Conservation (phyloP, 92 coral and sea anemone genomes). For the Meandrina meandrites region DNA sequence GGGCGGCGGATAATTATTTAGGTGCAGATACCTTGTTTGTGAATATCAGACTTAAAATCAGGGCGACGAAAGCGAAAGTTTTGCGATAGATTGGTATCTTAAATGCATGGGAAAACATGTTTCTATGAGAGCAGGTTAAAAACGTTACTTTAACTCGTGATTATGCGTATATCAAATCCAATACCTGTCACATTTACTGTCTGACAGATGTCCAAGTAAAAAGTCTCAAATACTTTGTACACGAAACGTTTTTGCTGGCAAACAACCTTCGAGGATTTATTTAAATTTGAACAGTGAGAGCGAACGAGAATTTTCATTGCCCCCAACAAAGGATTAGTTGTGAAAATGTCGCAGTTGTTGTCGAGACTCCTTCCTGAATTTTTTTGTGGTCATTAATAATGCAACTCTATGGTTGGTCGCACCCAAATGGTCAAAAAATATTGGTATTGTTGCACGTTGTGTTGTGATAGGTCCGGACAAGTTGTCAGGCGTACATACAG, state of each 20-base stretch:
- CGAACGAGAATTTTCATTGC: background rate
- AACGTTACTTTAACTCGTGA: slow-evolving; percentile 11
- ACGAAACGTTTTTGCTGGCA: background rate
- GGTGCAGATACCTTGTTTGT: background rate
- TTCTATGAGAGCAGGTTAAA: background rate
- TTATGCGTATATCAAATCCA: slow-evolving; percentile 15
- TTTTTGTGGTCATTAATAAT: slow-evolving; percentile 25
- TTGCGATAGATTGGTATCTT: background rate
- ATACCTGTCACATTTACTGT: slow-evolving; percentile 26
- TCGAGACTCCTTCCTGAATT: slow-evolving; percentile 20
- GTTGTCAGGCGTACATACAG: slow-evolving; percentile 54
- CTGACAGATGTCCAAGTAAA: background rate
- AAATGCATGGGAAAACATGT: background rate
- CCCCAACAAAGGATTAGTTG: background rate
- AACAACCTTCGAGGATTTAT: background rate
- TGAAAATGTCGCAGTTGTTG: slow-evolving; percentile 14
- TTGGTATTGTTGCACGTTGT: slow-evolving; percentile 25
- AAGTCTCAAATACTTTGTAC: background rate
- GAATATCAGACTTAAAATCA: background rate
- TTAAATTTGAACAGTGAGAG: background rate
- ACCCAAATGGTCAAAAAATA: slow-evolving; percentile 46
- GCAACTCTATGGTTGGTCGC: slow-evolving; percentile 37
- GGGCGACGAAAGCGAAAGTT: background rate
- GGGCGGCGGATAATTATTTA: background rate
- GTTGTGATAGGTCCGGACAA: slow-evolving; percentile 40